These are phyloP conservation scores for Drosophila mulleri DNA, from an alignment of 2,888 invertebrate genomes.

Conservation along the genomic window DNA sequence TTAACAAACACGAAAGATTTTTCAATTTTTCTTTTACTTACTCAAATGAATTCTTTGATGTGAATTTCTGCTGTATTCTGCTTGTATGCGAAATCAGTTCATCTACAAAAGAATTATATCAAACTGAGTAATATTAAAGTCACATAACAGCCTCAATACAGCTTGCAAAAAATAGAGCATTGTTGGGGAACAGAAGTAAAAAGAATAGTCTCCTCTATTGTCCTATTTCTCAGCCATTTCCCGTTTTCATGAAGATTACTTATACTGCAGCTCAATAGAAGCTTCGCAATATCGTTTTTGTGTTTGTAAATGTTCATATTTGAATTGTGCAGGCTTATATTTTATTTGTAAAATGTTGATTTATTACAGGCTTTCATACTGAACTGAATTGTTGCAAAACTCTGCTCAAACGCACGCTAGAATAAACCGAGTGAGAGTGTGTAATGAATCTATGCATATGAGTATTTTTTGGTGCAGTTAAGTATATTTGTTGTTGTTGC, in stretches of 20 bases:
- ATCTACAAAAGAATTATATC: no score
- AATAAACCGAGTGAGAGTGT: conserved; percentile 1
- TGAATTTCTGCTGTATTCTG: no score
- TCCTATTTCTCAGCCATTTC: background rate
- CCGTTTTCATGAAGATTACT: background rate
- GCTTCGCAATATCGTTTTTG: no score
- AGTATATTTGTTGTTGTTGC: conserved; percentile 14
- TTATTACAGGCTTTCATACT: background rate
- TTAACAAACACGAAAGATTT: no score
- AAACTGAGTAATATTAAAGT: background rate
- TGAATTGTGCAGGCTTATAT: background rate
- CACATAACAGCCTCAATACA: background rate
- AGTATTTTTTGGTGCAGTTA: conserved; percentile 25
- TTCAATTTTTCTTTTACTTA: no score
- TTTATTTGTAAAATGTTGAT: background rate
- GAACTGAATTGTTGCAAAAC: background rate
- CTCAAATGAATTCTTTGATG: no score
- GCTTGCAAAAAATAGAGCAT: background rate
- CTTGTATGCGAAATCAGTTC: no score
- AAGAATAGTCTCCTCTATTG: background rate
- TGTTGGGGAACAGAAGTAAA: background rate
- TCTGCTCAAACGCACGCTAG: background rate
- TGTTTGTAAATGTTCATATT: background rate
- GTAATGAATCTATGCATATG: conserved; percentile 20
- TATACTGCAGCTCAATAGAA: background rate